Evolutionary conservation across 2,797 vertebrate species (phyloP).

Genomic region (Cichlasoma orientale): DNA sequence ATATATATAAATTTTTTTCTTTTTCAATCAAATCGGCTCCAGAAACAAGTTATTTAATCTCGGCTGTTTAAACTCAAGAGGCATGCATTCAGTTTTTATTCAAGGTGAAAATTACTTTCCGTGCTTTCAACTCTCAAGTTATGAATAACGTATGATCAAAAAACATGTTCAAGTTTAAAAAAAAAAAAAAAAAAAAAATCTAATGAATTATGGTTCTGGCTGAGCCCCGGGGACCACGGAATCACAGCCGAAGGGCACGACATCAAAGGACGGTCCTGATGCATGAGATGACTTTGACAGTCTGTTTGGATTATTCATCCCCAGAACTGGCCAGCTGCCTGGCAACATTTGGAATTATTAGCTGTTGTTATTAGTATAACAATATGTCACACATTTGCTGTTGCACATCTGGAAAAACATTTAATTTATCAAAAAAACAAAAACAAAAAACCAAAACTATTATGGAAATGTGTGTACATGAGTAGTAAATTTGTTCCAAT

Average conservation of each 20-base stretch:
- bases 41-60: neutral
- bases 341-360: neutral
- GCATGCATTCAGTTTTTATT: neutral
- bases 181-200: neutral
- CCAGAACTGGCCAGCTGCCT: conserved; percentile 8
- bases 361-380: neutral
- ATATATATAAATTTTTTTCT: neutral
- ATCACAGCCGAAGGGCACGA: conserved; percentile 22
- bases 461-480: neutral
- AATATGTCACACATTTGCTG: neutral
- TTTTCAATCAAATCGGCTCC: neutral
- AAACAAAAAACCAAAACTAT: too few species aligned
- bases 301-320: conserved; percentile 11
- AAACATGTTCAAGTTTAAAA: conserved; percentile 1
- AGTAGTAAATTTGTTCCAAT: conserved; percentile 6
- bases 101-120: conserved; percentile 5
- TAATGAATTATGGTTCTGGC: conserved; percentile 1
- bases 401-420: neutral
- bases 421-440: neutral
- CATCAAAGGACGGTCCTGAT: conserved; percentile 37
- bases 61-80: neutral
- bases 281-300: conserved; percentile 4
- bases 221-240: conserved; percentile 14
- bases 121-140: neutral
- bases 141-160: conserved; percentile 7